A percentile compares a stretch with the other conserved stretches of the same genome.
Evolutionary conservation across 2,113 vertebrate species (phyloP).

Genomic region (Vombatus ursinus): DNA sequence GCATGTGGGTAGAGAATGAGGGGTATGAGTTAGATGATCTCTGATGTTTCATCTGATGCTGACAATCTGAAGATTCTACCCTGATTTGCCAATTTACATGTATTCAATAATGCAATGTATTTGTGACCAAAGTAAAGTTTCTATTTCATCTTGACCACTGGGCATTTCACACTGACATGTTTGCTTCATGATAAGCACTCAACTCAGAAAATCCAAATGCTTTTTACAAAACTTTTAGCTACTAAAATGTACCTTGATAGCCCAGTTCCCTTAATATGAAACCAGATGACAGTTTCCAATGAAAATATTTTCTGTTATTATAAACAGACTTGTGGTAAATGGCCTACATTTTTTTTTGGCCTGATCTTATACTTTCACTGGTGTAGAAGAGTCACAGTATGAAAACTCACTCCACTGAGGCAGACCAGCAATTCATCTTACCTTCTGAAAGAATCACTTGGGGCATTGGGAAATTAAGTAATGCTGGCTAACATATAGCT

Average conservation of each 20-base stretch:
- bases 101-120: neutral
- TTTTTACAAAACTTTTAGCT: neutral
- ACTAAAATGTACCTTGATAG: neutral
- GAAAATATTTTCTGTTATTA: neutral
- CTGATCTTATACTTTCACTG: neutral
- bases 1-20: neutral
- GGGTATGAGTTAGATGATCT: neutral
- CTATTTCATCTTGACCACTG: neutral
- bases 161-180: neutral
- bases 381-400: neutral
- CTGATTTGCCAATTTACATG: neutral
- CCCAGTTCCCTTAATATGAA: neutral
- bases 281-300: neutral
- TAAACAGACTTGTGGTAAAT: neutral
- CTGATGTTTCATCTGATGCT: neutral
- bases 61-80: neutral
- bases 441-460: neutral
- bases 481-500: too few species aligned
- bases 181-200: neutral
- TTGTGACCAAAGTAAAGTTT: neutral
- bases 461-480: neutral
- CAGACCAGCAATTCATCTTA: neutral
- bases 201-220: neutral
- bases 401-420: neutral
- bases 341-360: too few species aligned